phyloP scores from a whole-genome alignment of 2,113 vertebrate species.

The Oxyruncus cristatus region DNA sequence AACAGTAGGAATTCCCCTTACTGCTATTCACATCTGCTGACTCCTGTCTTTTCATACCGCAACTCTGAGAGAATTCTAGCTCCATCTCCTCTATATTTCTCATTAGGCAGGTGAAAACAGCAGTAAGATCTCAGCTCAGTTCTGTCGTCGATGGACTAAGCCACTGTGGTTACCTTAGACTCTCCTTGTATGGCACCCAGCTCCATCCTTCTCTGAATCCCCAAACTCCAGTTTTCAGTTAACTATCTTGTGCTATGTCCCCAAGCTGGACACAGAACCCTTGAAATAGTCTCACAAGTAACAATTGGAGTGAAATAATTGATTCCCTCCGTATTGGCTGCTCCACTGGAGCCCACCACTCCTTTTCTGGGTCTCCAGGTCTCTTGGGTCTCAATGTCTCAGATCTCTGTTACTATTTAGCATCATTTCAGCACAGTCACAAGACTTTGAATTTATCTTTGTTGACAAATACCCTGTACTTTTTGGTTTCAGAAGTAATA shows the following conservation, averaged over 20 bases:
- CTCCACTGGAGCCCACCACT: not conserved
- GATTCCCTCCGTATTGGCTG: not conserved
- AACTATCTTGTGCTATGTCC: not conserved
- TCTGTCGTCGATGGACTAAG: not conserved
- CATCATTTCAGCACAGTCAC: not conserved
- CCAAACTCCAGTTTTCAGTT: not conserved
- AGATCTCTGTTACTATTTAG: not conserved
- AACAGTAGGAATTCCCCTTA: not conserved
- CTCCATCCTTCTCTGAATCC: not conserved
- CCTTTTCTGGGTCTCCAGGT: not conserved
- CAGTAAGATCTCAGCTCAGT: not conserved
- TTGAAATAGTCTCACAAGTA: not conserved
- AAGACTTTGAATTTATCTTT: not conserved
- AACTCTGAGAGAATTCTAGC: not conserved
- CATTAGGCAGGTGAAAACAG: not conserved
- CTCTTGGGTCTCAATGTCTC: not conserved
- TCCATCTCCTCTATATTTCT: not conserved
- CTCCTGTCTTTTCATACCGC: not conserved
- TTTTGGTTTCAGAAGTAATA: not conserved
- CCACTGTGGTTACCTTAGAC: fast-evolving
- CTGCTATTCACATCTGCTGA: not conserved
- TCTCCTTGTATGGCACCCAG: fast-evolving
- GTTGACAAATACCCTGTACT: not conserved
- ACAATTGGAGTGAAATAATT: not conserved
- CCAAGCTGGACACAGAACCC: fast-evolving